Evolutionary conservation across 2,797 vertebrate genomes (phyloP), one percentile per base, ranked within the genome.

Genomic region (Etheostoma perlongum): DNA sequence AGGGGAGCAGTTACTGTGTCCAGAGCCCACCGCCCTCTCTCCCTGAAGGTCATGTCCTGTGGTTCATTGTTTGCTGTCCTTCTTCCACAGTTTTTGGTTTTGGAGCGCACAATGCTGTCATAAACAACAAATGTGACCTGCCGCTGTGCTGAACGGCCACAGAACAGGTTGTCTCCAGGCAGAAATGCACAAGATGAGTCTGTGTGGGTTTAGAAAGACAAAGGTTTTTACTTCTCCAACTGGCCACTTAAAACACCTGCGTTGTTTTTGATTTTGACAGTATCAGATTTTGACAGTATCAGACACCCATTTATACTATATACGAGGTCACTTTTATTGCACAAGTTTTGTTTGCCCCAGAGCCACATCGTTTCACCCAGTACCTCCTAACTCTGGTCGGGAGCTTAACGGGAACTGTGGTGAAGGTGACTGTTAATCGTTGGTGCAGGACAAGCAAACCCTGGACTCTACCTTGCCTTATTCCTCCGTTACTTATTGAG

Each of bases 11-110:
- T 9, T 40, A 11, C 55, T 1, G 8, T 48, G 57, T 78, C 78
- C 59, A 12, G 55, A 67, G 6, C 48, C n/a, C 66, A 10, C 36
- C 46, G 10, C 10, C 36, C 9, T 55, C n/a, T 54, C 19, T 76
- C 74, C 68, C 79, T 78, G 84, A 91, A 92, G 88, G 91, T 92
- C 91, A 81, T 25, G 25, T 79, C 67, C 84, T 18, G 25, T 64
- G 52, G 80, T 76, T 80, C 66, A 76, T 79, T 82, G 75, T 90
- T 84, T 75, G 67, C 72, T 55, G 70, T 85, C 76, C 66, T 74
- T 72, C 33, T 75, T 66, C 74, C 78, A 68, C 74, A 54, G 64
- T 68, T 67, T 83, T 73, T 70, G 51, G 82, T 44, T 44, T 40
- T 47, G 21, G 63, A 63, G 42, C 0, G 0, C 40, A 74, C 75